phyloP scores from a whole-genome alignment of 2,888 invertebrate genomes.

The Oconnorella tubifera region DNA sequence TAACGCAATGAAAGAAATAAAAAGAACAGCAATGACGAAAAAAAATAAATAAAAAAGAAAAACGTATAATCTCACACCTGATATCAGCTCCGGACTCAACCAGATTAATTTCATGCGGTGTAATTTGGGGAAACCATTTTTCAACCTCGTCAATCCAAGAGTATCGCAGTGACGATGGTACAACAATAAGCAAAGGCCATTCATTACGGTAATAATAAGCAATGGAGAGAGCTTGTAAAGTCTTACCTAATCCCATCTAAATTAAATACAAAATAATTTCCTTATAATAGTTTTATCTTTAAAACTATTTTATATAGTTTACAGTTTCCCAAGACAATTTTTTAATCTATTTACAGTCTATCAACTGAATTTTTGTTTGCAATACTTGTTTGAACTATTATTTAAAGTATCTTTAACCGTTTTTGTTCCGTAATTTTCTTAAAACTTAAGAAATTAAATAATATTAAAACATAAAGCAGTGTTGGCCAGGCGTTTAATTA shows the following conservation, averaged over 20 bases:
- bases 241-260: slow-evolving; percentile 59
- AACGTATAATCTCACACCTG: slow-evolving; percentile 33
- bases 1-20: background rate
- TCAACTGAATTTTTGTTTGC: no score
- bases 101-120: slow-evolving; percentile 48
- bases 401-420: no score
- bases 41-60: background rate
- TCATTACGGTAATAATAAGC: slow-evolving; percentile 47
- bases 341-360: no score
- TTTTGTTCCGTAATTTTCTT: no score
- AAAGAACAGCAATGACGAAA: background rate
- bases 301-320: no score
- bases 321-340: no score
- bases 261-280: no score
- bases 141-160: slow-evolving; percentile 54
- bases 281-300: no score
- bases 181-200: slow-evolving; percentile 52
- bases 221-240: slow-evolving; percentile 49
- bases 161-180: slow-evolving; percentile 50
- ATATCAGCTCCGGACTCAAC: slow-evolving; percentile 46
- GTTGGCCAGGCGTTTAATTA: no score
- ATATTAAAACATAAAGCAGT: no score
- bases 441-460: no score
- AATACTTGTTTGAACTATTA: no score
- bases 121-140: slow-evolving; percentile 51